Evolutionary conservation across 2,797 vertebrate genomes (phyloP), one percentile per base, ranked within the genome.

Genomic region (Acanthurus leucopareius): DNA sequence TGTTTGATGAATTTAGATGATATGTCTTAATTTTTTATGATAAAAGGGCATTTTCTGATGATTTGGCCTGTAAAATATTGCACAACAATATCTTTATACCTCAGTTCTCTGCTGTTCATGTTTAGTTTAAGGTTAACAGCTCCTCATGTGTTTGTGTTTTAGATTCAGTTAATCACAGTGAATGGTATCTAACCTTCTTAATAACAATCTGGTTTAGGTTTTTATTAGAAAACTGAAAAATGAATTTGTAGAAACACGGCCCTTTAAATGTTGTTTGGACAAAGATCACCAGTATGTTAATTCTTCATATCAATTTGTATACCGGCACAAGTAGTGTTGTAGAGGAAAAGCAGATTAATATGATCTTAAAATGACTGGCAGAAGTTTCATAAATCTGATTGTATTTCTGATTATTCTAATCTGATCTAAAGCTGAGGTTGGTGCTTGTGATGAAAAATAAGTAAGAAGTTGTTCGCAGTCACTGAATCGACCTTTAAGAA

Each of bases 401-500:
- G 28, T 28, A 28, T 28, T 28, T 28, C 28, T 28, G 28, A 28
- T 28, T 2, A 28, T 28, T 28, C 28, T 28, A 28, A 28, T 28
- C 28, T 28, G 38, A 7, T 40, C 10, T 7, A 7, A 40, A 40
- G 38, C 38, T 3, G 38, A 40, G 5, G 38, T 40, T 10, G 17
- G 16, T 3, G 32, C 32, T 56, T 14, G 19, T 65, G 14, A 40
- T 13, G 28, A 28, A 28, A 28, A 28, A 28, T 28, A 49, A 3
- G 7, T 68, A 2, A 51, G 7, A 15, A 52, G 32, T 19, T 7
- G 14, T 53, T 58, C 14, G 7, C 2, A 45, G 68, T 49, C 32
- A n/a, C n/a, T 73, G 28, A 75, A 47, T 25, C 22, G 10, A 56
- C 57, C 61, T 68, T 49, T 0, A 74, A 19, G 61, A 65, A 64